Evolutionary conservation across 2,797 vertebrate genomes (phyloP), one percentile per base, ranked within the genome.

Genomic region (Echeneis naucrates): DNA sequence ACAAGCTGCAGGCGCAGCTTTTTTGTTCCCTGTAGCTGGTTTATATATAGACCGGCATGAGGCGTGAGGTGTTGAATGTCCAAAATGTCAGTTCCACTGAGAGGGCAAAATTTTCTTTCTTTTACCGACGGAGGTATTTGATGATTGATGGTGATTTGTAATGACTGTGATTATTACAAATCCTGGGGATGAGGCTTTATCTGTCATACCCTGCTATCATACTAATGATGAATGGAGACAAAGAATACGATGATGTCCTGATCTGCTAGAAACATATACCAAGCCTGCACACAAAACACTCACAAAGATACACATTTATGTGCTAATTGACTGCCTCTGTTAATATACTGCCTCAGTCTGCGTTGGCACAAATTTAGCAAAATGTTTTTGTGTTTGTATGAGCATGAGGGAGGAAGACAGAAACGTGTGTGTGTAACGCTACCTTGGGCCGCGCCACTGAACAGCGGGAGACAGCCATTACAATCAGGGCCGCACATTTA

Each of bases 251-350:
- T 82, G 78, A 81, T 80, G 71, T 75, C 60, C 48, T 55, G 55
- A 33, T 82, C 59, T 70, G 62, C 54, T 54, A 80, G 71, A 80
- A 44, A 54, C 14, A 75, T 66, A 80, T 80, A 72, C 66, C 59
- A 72, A 80, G 52, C 56, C 55, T 50, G 51, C 44, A 30, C 60
- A 71, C 73, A 72, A 47, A 57, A 27, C 58, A 81, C 48, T 78
- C 52, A 55, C 65, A 70, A 42, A 69, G 68, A 62, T 77, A 68
- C 58, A 75, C 81, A 88, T 89, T 86, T 78, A 82, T 85, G 88
- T 87, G 76, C 68, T 79, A 89, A 89, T 86, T 37, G 52, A 3
- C 40, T 57, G 32, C 55, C 45, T 64, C 62, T 16, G 42, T 69
- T 80, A 80, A 85, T 79, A 57, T 75, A 70, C 78, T 26, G 1